Evolutionary conservation across 2,888 invertebrate species (phyloP), one percentile per base, ranked within the genome.

Genomic region (Limnephilus marmoratus): DNA sequence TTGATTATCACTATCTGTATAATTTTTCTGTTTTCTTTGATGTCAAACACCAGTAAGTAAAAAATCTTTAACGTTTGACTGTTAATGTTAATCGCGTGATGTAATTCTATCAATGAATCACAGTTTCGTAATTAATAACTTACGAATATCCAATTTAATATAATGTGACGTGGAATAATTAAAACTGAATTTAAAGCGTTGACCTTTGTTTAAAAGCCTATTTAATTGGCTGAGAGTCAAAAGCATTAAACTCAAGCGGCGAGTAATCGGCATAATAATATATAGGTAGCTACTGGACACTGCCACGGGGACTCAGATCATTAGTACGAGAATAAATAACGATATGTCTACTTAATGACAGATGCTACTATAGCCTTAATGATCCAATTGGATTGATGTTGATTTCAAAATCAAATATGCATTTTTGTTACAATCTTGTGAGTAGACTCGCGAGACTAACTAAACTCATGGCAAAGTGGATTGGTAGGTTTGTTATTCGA

Each of bases 161-260:
- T 68, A n/a, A 68, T 68, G 68, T 68, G 68, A 68, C 68, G 24
- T n/a, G 15, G 37, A 24, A 34, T 83, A 37, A 37, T 31, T 37
- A 83, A 83, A 83, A 83, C 18, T 34, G 37, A 37, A 83, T 83
- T 83, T 34, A 83, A 83, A 83, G 4, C 83, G 83, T 83, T 89
- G 80, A 89, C 88, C 68, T 89, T 89, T 89, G 88, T 24, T 87
- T 18, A 49, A 53, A 87, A 87, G 31, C 41, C n/a, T 81, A 24
- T 31, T 53, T 90, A 82, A 90, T 90, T 90, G 90, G 90, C 29
- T 45, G 34, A 24, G 68, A 89, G 88, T 82, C 82, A n/a, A 90
- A n/a, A 90, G 37, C 82, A 49, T 82, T 90, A 82, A 68, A 24
- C 82, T 90, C 90, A 82, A 81, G 45, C 82, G 29, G 90, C 82